These are phyloP conservation scores for Gryon sp. DNA, from an alignment of 1,140 invertebrate species.

Conservation along the genomic window DNA sequence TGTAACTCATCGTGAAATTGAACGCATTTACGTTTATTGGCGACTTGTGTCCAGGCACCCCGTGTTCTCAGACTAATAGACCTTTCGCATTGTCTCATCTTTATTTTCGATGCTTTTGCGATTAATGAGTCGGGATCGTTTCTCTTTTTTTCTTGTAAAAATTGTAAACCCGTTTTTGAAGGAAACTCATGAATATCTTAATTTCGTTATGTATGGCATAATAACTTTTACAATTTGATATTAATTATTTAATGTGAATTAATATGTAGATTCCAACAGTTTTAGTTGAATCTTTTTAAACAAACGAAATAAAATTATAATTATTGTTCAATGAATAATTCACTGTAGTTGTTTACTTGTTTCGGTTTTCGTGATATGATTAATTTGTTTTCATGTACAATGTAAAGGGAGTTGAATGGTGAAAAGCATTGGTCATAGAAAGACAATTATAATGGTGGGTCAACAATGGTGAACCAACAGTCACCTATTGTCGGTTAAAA, in stretches of 20 bases:
- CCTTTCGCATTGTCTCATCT: constrained; percentile 60
- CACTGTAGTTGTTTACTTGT: not conserved
- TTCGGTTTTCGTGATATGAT: constrained; percentile 6
- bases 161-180: constrained; percentile 49
- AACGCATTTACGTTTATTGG: constrained; percentile 74
- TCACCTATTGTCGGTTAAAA: constrained; percentile 37
- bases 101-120: constrained; percentile 54
- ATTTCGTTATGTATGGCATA: constrained; percentile 15
- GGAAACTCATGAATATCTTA: constrained; percentile 56
- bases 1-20: constrained; percentile 65
- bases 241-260: constrained; percentile 29
- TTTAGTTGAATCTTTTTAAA: too few species aligned
- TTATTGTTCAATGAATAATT: too few species aligned
- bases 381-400: constrained; percentile 14
- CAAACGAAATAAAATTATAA: too few species aligned
- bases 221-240: constrained; percentile 38
- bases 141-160: constrained; percentile 33
- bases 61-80: constrained; percentile 65
- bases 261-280: too few species aligned
- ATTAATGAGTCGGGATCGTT: constrained; percentile 55
- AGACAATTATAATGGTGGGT: constrained; percentile 20
- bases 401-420: not conserved
- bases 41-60: constrained; percentile 74
- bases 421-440: constrained; percentile 5
- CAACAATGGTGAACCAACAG: constrained; percentile 32